A percentile compares a stretch with the other conserved stretches of the same genome.
These are phyloP conservation scores for Speoplatyrhinus poulsoni DNA, from an alignment of 2,113 vertebrate species.

Conservation along the genomic window DNA sequence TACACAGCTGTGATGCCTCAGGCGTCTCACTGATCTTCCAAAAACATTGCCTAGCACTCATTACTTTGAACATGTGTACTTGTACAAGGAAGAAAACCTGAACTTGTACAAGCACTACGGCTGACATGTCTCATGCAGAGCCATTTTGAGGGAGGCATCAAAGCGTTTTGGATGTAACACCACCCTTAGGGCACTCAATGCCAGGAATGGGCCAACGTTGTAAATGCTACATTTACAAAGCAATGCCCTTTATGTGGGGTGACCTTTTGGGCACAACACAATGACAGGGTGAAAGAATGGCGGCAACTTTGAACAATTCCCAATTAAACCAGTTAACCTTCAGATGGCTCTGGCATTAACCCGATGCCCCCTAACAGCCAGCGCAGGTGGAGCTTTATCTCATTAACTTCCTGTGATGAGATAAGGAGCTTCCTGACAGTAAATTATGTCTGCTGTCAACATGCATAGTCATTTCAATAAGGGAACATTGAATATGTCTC, in stretches of 20 bases:
- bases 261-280: conserved; percentile 38
- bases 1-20: conserved; percentile 58
- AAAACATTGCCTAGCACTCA: conserved; percentile 60
- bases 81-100: conserved; percentile 41
- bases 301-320: conserved; percentile 41
- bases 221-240: conserved; percentile 37
- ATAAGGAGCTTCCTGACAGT: conserved; percentile 27
- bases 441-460: conserved; percentile 26
- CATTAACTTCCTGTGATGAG: conserved; percentile 37
- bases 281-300: conserved; percentile 30
- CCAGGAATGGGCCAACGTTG: conserved; percentile 4
- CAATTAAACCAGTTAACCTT: conserved; percentile 57
- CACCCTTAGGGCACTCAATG: neutral
- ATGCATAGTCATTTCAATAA: conserved; percentile 18
- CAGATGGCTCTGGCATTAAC: conserved; percentile 37
- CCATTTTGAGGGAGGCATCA: conserved; percentile 40
- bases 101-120: conserved; percentile 41
- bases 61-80: conserved; percentile 54
- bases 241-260: conserved; percentile 28
- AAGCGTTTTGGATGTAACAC: conserved; percentile 24
- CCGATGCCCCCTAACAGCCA: conserved; percentile 24
- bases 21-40: conserved; percentile 51
- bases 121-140: conserved; percentile 51
- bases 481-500: neutral
- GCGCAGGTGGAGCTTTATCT: conserved; percentile 25